Evolutionary conservation across 2,888 invertebrate species (phyloP), one percentile per base, ranked within the genome.

Genomic region (Euproctis similis): DNA sequence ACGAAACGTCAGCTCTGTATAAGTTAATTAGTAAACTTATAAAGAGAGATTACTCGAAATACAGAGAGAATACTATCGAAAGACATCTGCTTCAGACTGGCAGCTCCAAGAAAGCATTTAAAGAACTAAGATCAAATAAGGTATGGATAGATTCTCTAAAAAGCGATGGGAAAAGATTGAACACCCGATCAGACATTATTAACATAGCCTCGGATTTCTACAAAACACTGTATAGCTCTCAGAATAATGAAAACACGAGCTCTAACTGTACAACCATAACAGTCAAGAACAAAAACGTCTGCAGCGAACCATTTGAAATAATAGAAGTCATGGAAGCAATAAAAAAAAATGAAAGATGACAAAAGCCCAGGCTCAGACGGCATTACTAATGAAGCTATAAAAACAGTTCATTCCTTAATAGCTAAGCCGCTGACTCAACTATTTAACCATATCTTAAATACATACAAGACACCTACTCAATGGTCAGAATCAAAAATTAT

Each of bases 81-180:
- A 30, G 8, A 16, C 28, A 32, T 23, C 4, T 38, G 24, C 1
- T 12, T 1, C 8, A 8, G 4, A 28, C 31, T 2, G 38, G 32
- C 10, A 32, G 38, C 20, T 16, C 30, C 9, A 38, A 34, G 13
- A 37, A 18, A 12, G 37, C 34, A 1, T 32, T 5, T 19, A 32
- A 30, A 28, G 23, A 30, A 14, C 18, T 32, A 0, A 16, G 8
- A 16, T 13, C 10, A 13, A 8, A 12, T 20, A 12, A 12, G 7
- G 8, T 2, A 13, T 5, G 7, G 14, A 14, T 14, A 14, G 14
- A 14, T 14, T 14, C 14, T 4, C 14, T 14, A 14, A 14, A 14
- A 6, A 14, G 4, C 14, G 14, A 14, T 6, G 14, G 14, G 14
- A 14, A 6, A 14, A 14, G 6, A 14, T 14, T 14, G 6, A 14